phyloP scores from a whole-genome alignment of 2,113 vertebrate species.

The Numenius arquata region DNA sequence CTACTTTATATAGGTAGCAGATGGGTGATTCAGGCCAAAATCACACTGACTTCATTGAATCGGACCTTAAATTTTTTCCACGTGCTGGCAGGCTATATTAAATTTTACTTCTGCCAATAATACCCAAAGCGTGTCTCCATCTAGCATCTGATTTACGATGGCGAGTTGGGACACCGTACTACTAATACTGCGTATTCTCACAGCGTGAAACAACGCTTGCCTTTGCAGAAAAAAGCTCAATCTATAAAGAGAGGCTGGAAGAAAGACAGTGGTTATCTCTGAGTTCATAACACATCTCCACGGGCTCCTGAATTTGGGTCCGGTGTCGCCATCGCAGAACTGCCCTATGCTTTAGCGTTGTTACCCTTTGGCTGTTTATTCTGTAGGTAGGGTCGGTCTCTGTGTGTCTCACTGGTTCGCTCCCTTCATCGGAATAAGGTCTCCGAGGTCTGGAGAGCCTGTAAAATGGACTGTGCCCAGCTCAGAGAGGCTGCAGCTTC shows the following conservation, averaged over 20 bases:
- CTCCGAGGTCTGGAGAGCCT: neutral
- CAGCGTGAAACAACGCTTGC: neutral
- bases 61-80: constrained; percentile 40
- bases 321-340: neutral
- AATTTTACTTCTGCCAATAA: constrained; percentile 33
- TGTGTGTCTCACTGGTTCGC: neutral
- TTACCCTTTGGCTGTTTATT: neutral
- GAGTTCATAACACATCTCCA: neutral
- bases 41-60: constrained; percentile 33
- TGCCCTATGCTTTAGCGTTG: neutral
- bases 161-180: neutral
- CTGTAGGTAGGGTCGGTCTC: rapidly evolving
- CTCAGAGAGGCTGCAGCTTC: neutral
- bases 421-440: neutral
- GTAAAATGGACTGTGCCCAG: neutral
- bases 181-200: neutral
- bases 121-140: neutral
- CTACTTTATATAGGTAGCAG: constrained; percentile 30
- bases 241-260: neutral
- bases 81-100: constrained; percentile 22
- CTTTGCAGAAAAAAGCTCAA: neutral
- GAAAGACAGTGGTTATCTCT: neutral
- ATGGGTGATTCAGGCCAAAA: neutral
- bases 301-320: neutral
- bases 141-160: neutral